A percentile compares a stretch with the other conserved stretches of the same genome.
These are phyloP conservation scores for Helleia helle DNA, from an alignment of 2,888 invertebrate species.

Conservation along the genomic window DNA sequence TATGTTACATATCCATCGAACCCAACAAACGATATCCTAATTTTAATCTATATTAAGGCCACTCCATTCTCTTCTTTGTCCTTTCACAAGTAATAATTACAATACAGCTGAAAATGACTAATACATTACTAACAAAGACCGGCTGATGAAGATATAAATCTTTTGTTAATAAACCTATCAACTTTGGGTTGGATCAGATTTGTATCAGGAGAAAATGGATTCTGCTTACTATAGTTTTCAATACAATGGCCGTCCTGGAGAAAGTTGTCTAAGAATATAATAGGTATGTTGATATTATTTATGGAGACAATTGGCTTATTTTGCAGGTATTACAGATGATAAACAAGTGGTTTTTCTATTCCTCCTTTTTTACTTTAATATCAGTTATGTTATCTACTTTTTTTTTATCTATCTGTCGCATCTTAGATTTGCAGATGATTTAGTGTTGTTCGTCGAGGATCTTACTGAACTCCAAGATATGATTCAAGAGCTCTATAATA, in stretches of 20 bases:
- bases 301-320: background rate
- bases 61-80: conserved; percentile 1
- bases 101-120: too few species aligned
- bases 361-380: too few species aligned
- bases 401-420: too few species aligned
- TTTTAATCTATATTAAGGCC: conserved; percentile 3
- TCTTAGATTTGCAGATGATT: too few species aligned
- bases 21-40: conserved; percentile 5
- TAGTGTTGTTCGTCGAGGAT: too few species aligned
- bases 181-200: background rate
- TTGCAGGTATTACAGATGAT: background rate
- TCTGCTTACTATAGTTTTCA: background rate
- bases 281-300: background rate
- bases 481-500: too few species aligned
- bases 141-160: background rate
- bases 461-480: too few species aligned
- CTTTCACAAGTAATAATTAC: conserved; percentile 4
- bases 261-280: background rate
- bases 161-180: conserved; percentile 9
- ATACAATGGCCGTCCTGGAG: background rate
- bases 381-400: too few species aligned
- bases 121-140: too few species aligned
- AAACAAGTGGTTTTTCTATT: too few species aligned
- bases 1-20: too few species aligned
- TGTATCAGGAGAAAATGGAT: background rate